These are phyloP conservation scores for Drosophila pallidifrons DNA, from an alignment of 1,140 invertebrate genomes.

Conservation along the genomic window DNA sequence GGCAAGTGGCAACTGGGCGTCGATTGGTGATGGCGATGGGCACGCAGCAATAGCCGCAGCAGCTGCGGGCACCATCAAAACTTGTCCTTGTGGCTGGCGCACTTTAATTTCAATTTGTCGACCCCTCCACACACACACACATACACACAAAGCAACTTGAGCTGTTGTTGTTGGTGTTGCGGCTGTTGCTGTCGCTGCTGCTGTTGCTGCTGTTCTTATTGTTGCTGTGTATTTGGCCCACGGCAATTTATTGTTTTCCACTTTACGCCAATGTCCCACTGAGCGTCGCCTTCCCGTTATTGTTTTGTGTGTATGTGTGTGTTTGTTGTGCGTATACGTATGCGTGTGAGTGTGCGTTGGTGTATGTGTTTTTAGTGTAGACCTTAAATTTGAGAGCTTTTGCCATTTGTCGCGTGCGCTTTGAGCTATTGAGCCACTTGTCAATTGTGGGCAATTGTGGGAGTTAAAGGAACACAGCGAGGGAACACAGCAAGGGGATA, in stretches of 20 bases:
- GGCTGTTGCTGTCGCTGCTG: not conserved
- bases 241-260: conserved; percentile 80
- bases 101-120: conserved; percentile 78
- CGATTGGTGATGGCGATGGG: conserved; percentile 23
- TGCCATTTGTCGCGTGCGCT: conserved; percentile 41
- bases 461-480: not conserved
- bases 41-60: conserved; percentile 61
- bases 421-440: conserved; percentile 74
- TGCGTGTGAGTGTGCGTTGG: conserved; percentile 41
- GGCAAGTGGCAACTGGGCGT: conserved; percentile 40
- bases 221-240: conserved; percentile 46
- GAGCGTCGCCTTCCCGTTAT: conserved; percentile 50
- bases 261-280: conserved; percentile 64
- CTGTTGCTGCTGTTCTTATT: conserved; percentile 27
- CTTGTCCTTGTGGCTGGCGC: conserved; percentile 72
- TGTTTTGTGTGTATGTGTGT: conserved; percentile 48
- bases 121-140: conserved; percentile 12
- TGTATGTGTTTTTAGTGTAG: conserved; percentile 57
- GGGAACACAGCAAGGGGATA: not conserved
- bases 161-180: conserved; percentile 6
- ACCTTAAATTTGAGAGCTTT: conserved; percentile 56
- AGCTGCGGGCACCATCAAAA: conserved; percentile 76
- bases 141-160: conserved; percentile 12
- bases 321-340: conserved; percentile 32
- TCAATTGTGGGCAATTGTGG: conserved; percentile 57